These are phyloP conservation scores for Boloria euphrosyne DNA, from an alignment of 2,888 invertebrate genomes.

Conservation along the genomic window DNA sequence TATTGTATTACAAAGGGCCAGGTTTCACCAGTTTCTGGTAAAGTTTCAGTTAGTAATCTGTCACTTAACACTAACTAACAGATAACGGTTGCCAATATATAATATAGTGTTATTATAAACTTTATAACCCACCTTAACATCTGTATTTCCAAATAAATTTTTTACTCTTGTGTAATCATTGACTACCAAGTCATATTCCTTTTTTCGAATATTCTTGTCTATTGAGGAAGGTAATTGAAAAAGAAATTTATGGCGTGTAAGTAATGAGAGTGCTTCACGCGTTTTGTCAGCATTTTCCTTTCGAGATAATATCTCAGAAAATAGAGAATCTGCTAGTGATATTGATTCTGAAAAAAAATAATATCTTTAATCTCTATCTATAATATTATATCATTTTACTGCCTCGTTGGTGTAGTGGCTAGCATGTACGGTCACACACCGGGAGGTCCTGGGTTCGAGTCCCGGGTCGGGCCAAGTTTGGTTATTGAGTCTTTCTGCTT, in stretches of 20 bases:
- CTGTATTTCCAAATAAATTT: conserved; percentile 96
- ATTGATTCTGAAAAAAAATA: conserved; percentile 87
- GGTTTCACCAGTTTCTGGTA: too few relatives aligned
- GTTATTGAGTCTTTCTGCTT: too few relatives aligned
- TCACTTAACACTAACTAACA: too few relatives aligned
- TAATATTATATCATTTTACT: not conserved
- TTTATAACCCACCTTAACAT: conserved; percentile 85
- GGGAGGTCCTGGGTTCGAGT: too few relatives aligned
- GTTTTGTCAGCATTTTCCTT: conserved; percentile 98
- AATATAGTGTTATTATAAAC: not conserved
- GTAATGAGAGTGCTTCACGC: conserved; percentile 94
- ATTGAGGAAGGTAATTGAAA: conserved; percentile 98
- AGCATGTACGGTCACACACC: too few relatives aligned
- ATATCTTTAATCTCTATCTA: too few relatives aligned
- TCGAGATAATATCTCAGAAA: conserved; percentile 94
- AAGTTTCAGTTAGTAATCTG: too few relatives aligned
- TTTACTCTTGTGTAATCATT: conserved; percentile 98
- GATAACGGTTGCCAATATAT: not conserved
- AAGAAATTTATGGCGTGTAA: conserved; percentile 96
- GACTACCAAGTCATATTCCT: conserved; percentile 98
- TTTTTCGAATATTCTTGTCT: conserved; percentile 95
- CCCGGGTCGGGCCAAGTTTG: too few relatives aligned
- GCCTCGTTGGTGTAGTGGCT: too few relatives aligned
- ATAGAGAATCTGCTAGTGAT: conserved; percentile 94
- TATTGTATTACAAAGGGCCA: too few relatives aligned